Conservation (phyloP, 2,888 invertebrate species). For the Noctua comes region DNA sequence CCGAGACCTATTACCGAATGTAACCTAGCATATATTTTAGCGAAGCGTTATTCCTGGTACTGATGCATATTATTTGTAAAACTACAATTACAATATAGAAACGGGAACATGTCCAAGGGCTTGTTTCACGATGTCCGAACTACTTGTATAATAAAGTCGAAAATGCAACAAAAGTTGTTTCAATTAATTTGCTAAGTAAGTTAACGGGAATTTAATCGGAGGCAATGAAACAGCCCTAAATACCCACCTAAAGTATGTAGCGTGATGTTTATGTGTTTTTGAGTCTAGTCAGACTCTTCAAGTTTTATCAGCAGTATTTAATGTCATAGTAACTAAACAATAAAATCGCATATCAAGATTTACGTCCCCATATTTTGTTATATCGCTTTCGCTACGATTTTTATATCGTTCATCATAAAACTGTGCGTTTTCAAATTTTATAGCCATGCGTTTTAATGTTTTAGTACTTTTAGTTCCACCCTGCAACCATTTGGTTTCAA, state of each 20-base stretch:
- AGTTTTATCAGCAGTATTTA: slow-evolving; percentile 20
- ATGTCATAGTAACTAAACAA: slow-evolving; percentile 5
- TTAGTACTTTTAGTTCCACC: slow-evolving; percentile 26
- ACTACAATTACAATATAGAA: not conserved
- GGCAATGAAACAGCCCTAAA: not conserved
- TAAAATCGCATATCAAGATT: slow-evolving; percentile 33
- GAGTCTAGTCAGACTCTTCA: not conserved
- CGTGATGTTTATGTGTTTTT: not conserved
- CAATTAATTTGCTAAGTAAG: not conserved
- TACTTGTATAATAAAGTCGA: not conserved
- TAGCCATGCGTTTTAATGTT: slow-evolving; percentile 29
- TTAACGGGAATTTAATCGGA: not conserved
- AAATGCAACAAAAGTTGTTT: not conserved
- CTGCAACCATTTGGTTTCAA: slow-evolving; percentile 22
- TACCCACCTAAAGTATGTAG: not conserved
- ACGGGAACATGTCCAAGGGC: not conserved
- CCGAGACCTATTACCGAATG: no score
- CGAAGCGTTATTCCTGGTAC: not conserved
- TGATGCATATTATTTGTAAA: not conserved
- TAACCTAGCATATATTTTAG: no score
- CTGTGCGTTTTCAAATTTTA: slow-evolving; percentile 30
- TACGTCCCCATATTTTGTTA: slow-evolving; percentile 35
- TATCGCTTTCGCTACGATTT: slow-evolving; percentile 30
- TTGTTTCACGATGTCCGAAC: not conserved
- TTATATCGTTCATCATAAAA: slow-evolving; percentile 47